Evolutionary conservation across 2,888 invertebrate genomes (phyloP).

Genomic region (Agrochola circellaris): DNA sequence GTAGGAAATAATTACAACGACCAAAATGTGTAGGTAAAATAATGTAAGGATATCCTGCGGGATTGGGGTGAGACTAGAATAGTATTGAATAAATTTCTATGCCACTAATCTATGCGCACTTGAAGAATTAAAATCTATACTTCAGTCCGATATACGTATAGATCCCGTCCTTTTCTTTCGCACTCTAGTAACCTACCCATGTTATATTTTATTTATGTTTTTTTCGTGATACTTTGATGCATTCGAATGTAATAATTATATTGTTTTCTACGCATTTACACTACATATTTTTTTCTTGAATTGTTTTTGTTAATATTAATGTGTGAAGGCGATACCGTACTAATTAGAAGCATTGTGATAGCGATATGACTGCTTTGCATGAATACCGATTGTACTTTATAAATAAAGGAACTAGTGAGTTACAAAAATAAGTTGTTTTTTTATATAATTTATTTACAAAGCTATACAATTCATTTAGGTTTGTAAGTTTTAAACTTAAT

Average conservation of each 20-base stretch:
- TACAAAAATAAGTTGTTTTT: slow-evolving; percentile 29
- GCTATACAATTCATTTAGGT: slow-evolving; percentile 51
- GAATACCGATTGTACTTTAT: slow-evolving; percentile 43
- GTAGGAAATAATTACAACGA: slow-evolving; percentile 25
- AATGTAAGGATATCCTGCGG: background rate
- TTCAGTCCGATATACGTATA: slow-evolving; percentile 16
- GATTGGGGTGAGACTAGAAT: background rate
- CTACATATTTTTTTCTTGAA: slow-evolving; percentile 40
- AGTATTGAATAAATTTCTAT: background rate
- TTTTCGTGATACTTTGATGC: slow-evolving; percentile 64
- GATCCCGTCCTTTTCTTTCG: slow-evolving; percentile 10
- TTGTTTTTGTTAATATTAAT: slow-evolving; percentile 48
- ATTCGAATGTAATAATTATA: slow-evolving; percentile 58
- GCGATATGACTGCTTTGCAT: slow-evolving; percentile 52
- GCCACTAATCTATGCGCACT: slow-evolving; percentile 1
- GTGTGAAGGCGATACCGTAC: slow-evolving; percentile 34
- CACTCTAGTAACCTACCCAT: slow-evolving; percentile 5
- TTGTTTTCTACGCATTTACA: slow-evolving; percentile 65
- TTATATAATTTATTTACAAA: slow-evolving; percentile 62
- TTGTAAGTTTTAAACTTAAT: slow-evolving; percentile 40
- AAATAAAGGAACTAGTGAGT: slow-evolving; percentile 56
- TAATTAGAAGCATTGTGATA: slow-evolving; percentile 62
- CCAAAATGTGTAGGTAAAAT: slow-evolving; percentile 30
- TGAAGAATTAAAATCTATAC: background rate
- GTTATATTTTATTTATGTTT: slow-evolving; percentile 29